Percentiles rank a stretch among this genome's conserved stretches.
Conservation (phyloP, 1,140 invertebrate species). For the Saxidomus purpurata region DNA sequence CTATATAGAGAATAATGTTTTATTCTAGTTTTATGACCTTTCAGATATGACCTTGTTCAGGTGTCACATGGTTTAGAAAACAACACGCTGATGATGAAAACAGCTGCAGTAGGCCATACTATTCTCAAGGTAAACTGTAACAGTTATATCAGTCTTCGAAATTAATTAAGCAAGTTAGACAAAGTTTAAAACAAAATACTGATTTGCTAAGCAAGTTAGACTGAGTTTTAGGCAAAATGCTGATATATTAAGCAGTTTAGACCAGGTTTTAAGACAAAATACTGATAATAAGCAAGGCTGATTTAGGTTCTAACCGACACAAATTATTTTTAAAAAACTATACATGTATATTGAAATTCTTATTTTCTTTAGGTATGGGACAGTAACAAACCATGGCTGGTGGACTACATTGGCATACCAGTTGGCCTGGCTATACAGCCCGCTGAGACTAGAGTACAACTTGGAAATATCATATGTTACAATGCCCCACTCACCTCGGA, state of each 20-base stretch:
- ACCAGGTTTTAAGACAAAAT: too few species aligned
- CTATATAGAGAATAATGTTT: too few species aligned
- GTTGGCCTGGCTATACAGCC: constrained; percentile 85
- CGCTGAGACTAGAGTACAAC: constrained; percentile 68
- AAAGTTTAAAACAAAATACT: too few species aligned
- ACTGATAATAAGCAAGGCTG: too few species aligned
- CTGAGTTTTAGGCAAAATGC: too few species aligned
- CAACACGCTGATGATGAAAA: constrained; percentile 84
- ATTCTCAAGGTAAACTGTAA: constrained; percentile 84
- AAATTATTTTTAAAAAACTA: too few species aligned
- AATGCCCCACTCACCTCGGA: constrained; percentile 80
- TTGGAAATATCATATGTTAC: constrained; percentile 86
- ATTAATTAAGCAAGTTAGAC: too few species aligned
- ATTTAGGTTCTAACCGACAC: too few species aligned
- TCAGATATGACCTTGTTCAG: constrained; percentile 86
- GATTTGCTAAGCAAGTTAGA: too few species aligned
- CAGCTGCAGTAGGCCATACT: constrained; percentile 85
- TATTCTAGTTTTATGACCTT: too few species aligned
- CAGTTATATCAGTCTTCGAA: too few species aligned
- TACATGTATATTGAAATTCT: background rate
- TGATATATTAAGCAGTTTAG: too few species aligned
- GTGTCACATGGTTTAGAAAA: constrained; percentile 84
- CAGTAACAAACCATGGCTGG: constrained; percentile 81
- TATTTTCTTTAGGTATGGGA: constrained; percentile 84
- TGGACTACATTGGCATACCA: constrained; percentile 86